Percentiles rank a stretch among this genome's conserved stretches.
Conservation (phyloP, 92 coral and sea anemone genomes). For the Palythoa grandis region DNA sequence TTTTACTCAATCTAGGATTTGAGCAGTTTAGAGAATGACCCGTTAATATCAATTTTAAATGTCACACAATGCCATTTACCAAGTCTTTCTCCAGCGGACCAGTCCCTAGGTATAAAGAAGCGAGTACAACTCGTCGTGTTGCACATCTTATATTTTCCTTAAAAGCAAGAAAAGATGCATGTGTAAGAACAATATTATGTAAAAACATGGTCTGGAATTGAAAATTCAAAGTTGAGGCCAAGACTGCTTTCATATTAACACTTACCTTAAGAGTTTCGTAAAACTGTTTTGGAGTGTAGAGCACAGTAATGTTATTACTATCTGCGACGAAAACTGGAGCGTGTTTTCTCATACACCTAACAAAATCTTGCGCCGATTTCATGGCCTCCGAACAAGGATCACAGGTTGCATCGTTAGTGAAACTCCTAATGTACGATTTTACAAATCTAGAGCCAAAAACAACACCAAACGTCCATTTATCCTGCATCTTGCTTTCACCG, state of each 20-base stretch:
- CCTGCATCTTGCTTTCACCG: constrained; percentile 48
- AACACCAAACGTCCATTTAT: constrained; percentile 50
- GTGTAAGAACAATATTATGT: no score
- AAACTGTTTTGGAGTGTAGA: constrained; percentile 81
- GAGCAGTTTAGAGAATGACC: neutral
- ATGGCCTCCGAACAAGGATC: constrained; percentile 14
- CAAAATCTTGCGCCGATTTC: constrained; percentile 53
- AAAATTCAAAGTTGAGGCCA: no score
- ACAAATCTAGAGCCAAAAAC: constrained; percentile 64
- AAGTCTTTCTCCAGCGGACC: constrained; percentile 86
- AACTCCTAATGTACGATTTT: constrained; percentile 46
- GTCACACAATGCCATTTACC: constrained; percentile 50
- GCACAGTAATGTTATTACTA: constrained; percentile 80
- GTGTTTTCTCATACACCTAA: constrained; percentile 78
- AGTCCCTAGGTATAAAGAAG: constrained; percentile 92
- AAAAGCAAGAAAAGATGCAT: neutral
- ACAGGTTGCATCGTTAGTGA: constrained; percentile 45
- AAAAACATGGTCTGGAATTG: no score
- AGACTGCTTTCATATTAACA: neutral
- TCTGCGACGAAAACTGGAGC: constrained; percentile 81
- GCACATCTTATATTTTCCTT: constrained; percentile 83
- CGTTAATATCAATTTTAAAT: neutral
- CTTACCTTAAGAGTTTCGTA: constrained; percentile 79
- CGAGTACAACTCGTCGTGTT: constrained; percentile 77
- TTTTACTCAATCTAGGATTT: no score